These are phyloP conservation scores for Etheostoma perlongum DNA, from an alignment of 2,797 vertebrate genomes.

Conservation along the genomic window DNA sequence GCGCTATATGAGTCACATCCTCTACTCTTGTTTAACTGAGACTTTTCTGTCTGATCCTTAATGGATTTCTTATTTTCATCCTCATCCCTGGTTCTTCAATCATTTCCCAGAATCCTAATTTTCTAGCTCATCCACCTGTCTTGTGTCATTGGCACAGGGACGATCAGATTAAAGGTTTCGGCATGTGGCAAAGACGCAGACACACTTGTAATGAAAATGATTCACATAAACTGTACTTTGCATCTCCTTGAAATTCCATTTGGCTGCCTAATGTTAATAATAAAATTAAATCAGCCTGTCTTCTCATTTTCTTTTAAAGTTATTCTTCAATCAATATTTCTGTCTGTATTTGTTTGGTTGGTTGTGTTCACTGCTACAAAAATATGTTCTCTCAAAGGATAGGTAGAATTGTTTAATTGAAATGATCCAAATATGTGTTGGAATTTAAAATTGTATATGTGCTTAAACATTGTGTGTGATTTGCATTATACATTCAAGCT, in stretches of 20 bases:
- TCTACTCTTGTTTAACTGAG: slow-evolving; percentile 1
- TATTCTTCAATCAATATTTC: slow-evolving; percentile 3
- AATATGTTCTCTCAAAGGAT: background rate
- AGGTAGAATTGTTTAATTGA: slow-evolving; percentile 44
- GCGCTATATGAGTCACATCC: slow-evolving; percentile 28
- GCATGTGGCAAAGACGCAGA: slow-evolving; percentile 27
- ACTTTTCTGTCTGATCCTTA: slow-evolving; percentile 26
- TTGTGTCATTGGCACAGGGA: slow-evolving; percentile 40
- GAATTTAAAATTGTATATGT: too few species aligned
- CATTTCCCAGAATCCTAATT: slow-evolving; percentile 48
- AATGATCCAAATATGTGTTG: slow-evolving; percentile 26
- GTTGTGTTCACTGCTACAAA: slow-evolving; percentile 4
- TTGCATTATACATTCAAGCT: too few species aligned
- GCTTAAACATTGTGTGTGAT: too few species aligned
- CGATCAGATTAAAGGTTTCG: slow-evolving; percentile 49
- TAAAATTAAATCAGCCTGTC: background rate
- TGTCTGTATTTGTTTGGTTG: background rate
- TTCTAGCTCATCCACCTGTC: slow-evolving; percentile 30
- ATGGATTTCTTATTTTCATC: slow-evolving; percentile 2
- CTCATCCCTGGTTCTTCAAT: slow-evolving; percentile 1
- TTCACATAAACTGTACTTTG: background rate
- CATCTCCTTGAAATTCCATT: slow-evolving; percentile 15
- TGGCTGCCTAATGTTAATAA: background rate
- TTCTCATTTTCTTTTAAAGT: background rate
- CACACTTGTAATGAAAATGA: slow-evolving; percentile 11